phyloP scores from a whole-genome alignment of 1,140 invertebrate species.

The Neuroterus valhalla region DNA sequence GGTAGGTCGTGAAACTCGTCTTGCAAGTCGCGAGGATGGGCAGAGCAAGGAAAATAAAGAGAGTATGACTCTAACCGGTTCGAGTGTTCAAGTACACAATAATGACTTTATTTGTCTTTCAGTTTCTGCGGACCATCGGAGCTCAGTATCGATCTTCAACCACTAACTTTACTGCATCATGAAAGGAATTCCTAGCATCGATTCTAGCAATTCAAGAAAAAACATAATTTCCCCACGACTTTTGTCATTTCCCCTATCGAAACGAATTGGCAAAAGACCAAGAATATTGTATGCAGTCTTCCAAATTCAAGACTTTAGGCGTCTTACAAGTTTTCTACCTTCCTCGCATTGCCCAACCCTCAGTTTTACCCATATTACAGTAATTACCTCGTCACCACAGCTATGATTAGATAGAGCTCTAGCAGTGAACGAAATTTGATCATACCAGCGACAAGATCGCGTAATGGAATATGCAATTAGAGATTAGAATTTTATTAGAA shows the following conservation, averaged over 20 bases:
- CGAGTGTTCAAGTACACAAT: conserved; percentile 23
- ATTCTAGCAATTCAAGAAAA: no score
- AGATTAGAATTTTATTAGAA: background rate
- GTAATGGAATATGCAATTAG: background rate
- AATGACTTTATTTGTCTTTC: conserved; percentile 14
- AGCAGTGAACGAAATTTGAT: background rate
- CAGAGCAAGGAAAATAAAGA: conserved; percentile 4
- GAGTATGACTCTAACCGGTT: conserved; percentile 2
- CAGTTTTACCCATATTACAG: background rate
- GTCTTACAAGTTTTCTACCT: background rate
- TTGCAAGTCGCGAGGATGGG: background rate
- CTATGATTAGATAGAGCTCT: background rate
- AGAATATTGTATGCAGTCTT: background rate
- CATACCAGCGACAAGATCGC: background rate
- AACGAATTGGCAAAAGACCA: background rate
- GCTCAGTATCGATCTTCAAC: background rate
- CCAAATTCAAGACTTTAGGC: background rate
- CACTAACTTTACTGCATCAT: background rate
- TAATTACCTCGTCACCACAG: background rate
- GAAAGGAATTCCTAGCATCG: no score
- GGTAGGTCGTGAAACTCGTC: background rate
- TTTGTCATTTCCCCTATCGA: background rate
- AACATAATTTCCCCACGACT: no score
- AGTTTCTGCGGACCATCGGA: background rate
- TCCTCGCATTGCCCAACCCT: background rate